Conservation (phyloP, 2,888 invertebrate genomes). For the Hydropsyche betteni region DNA sequence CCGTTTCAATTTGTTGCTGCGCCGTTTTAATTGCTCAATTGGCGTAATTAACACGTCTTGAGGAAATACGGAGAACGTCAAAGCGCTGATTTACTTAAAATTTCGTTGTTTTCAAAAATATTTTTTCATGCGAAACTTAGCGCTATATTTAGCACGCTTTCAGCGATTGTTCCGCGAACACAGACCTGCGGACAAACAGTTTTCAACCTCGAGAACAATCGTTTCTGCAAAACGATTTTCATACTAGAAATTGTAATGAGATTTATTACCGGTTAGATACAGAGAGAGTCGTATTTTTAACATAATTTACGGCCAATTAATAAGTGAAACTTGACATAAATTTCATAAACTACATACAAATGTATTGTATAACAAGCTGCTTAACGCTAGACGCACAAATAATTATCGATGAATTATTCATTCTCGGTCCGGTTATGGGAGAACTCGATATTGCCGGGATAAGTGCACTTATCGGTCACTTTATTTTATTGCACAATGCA, state of each 20-base stretch:
- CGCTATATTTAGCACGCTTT: no score
- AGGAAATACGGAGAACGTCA: no score
- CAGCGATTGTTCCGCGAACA: no score
- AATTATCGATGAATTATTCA: slow-evolving; percentile 38
- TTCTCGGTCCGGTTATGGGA: slow-evolving; percentile 8
- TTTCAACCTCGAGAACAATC: no score
- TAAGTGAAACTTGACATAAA: slow-evolving; percentile 35
- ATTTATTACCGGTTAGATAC: slow-evolving; percentile 8
- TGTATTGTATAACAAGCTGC: slow-evolving; percentile 34
- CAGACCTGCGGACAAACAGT: no score
- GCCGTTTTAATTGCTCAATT: no score
- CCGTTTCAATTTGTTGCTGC: no score
- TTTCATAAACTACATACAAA: slow-evolving; percentile 10
- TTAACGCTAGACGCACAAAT: slow-evolving; percentile 35
- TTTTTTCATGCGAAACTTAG: no score
- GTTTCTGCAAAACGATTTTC: no score
- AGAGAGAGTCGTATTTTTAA: slow-evolving; percentile 31
- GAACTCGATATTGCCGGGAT: background rate
- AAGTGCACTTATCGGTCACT: slow-evolving; percentile 19
- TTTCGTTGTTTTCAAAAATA: no score
- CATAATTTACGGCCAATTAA: slow-evolving; percentile 39
- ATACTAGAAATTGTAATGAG: background rate
- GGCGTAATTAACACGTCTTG: no score
- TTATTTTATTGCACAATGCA: slow-evolving; percentile 1
- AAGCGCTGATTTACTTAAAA: no score